Base-by-base conservation (phyloP, 1,140 invertebrate species). In the Wasmannia auropunctata region DNA sequence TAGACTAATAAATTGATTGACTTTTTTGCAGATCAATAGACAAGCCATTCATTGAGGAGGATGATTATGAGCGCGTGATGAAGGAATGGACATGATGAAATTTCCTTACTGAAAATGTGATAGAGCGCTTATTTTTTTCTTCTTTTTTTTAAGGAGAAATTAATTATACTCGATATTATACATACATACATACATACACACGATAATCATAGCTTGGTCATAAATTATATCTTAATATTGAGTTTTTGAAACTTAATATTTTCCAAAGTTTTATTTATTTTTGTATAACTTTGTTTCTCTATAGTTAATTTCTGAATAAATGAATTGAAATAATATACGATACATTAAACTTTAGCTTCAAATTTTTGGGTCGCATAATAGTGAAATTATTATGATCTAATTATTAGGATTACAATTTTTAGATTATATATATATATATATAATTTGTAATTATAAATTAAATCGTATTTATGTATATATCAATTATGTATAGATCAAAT, bases 41-140 rank as follows among this genome's bases (percentile, higher is more conserved):
- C 92, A 97, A 97, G 86, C 98, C 98, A 10, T 98, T 98, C 91
- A 97, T 98, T 46, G 95, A 97, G 56, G 97, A 97, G 89, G 96
- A 97, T 62, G 98, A 98, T 86, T 98, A 98, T 95, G 97, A 98
- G 86, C 95, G 96, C 85, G 96, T 98, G 10, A 96, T 97, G 95
- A 97, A 97, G 90, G 98, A 98, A 92, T 98, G 98, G 98, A 96
- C 97, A 91, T 98, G 96, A 96, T 88, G 14, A 83, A 58, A 3
- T 8, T 56, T 56, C n/a, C 16, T 1, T 5, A 14, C 7, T 46
- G 37, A 83, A 60, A 58, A 60, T 60, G 40, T 72, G 67, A 56
- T 81, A 58, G 19, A 74, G 19, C 40, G 40, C 3, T 81, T 56
- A 58, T 25, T 14, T 22, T n/a, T 43, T 22, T 37, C 16, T 10